Conservation (phyloP, 2,113 vertebrate genomes). For the Callospermophilus lateralis region DNA sequence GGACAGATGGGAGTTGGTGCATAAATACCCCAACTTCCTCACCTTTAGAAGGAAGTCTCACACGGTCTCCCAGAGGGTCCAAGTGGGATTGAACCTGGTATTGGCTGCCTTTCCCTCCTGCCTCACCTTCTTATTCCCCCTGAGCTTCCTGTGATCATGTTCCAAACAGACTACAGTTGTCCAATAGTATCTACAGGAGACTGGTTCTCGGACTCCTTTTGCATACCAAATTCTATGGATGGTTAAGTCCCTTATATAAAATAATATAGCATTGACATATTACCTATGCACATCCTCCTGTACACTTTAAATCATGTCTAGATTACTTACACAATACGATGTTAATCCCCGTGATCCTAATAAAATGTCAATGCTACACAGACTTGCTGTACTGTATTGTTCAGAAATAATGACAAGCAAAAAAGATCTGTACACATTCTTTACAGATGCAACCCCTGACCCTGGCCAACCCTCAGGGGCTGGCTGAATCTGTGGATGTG, state of each 20-base stretch:
- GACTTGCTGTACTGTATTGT: no score
- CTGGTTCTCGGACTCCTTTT: not conserved
- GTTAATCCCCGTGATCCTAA: accelerated
- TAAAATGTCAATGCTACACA: no score
- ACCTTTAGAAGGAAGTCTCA: no score
- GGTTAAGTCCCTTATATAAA: not conserved
- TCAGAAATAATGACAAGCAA: not conserved
- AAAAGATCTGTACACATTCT: not conserved
- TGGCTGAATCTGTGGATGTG: not conserved
- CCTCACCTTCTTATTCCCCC: not conserved
- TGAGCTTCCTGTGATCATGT: not conserved
- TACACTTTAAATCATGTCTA: not conserved
- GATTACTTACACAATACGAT: not conserved
- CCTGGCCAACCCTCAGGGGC: not conserved
- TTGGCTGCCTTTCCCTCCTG: not conserved
- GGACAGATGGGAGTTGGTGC: no score
- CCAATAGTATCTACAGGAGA: not conserved
- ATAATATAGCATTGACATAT: not conserved
- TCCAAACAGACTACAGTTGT: not conserved
- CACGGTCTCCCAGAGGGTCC: not conserved
- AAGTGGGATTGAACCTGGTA: not conserved
- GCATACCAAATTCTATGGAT: not conserved
- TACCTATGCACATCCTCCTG: not conserved
- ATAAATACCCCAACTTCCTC: not conserved
- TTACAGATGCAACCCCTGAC: no score